Percentiles rank a stretch among this genome's conserved stretches.
Conservation (phyloP, 2,797 vertebrate species). For the Gambusia yucatana region DNA sequence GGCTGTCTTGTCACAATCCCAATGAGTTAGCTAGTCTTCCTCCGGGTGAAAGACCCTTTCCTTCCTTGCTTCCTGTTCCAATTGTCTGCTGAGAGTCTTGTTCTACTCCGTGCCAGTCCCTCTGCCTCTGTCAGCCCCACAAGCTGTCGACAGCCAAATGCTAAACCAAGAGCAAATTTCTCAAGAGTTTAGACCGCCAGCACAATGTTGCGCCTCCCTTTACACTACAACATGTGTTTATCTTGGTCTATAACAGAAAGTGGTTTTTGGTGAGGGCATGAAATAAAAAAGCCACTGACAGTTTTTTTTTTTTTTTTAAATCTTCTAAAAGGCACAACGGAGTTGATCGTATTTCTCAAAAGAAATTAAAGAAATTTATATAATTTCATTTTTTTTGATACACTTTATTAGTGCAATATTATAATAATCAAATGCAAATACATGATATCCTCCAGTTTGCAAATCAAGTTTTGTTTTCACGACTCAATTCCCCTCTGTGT, state of each 20-base stretch:
- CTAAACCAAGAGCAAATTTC: slow-evolving; percentile 35
- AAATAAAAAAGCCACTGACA: no score
- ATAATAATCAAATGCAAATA: slow-evolving; percentile 63
- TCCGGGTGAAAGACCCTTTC: slow-evolving; percentile 75
- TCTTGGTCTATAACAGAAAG: neutral
- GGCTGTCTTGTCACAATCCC: slow-evolving; percentile 79
- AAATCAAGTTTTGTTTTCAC: slow-evolving; percentile 2
- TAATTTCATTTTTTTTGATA: neutral
- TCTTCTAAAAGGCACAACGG: fast-evolving
- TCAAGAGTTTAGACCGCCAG: slow-evolving; percentile 20
- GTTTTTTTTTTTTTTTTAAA: neutral
- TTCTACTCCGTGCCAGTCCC: slow-evolving; percentile 69
- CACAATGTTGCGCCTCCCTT: slow-evolving; percentile 27
- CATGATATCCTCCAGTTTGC: neutral
- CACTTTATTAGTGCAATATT: slow-evolving; percentile 28
- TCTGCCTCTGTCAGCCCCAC: slow-evolving; percentile 60
- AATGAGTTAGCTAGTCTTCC: slow-evolving; percentile 73
- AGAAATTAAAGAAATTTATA: neutral
- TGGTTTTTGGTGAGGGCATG: slow-evolving; percentile 7
- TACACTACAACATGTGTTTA: neutral
- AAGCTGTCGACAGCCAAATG: slow-evolving; percentile 40
- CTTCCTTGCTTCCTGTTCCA: slow-evolving; percentile 79
- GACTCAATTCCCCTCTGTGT: slow-evolving; percentile 30
- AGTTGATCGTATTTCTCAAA: neutral
- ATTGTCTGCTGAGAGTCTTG: slow-evolving; percentile 70